A percentile compares a stretch with the other conserved stretches of the same genome.
Evolutionary conservation across 2,113 vertebrate genomes (phyloP).

Genomic region (Eira barbara): DNA sequence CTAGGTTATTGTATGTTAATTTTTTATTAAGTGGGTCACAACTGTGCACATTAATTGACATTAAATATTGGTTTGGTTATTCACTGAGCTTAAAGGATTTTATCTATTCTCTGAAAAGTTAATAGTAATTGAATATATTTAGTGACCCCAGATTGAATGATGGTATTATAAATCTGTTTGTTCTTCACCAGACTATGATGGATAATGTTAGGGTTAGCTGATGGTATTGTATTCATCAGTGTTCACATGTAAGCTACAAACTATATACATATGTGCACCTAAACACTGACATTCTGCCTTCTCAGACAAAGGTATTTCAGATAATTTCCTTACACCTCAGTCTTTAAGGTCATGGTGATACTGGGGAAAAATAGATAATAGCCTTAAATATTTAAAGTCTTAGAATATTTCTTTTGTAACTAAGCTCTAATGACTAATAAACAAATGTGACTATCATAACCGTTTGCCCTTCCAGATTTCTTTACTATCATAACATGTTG

Average conservation of each 20-base stretch:
- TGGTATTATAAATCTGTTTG: constrained; percentile 28
- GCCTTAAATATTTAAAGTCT: background rate
- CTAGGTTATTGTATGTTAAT: background rate
- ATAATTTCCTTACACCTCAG: background rate
- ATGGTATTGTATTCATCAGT: background rate
- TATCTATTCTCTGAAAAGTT: constrained; percentile 18
- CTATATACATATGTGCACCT: background rate
- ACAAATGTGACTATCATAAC: background rate
- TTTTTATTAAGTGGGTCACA: background rate
- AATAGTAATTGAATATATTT: constrained; percentile 15
- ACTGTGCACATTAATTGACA: background rate
- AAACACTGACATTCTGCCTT: background rate
- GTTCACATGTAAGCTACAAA: background rate
- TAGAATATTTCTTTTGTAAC: constrained; percentile 15
- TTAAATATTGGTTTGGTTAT: constrained; percentile 31
- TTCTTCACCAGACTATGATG: background rate
- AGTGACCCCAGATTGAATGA: background rate
- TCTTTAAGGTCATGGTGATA: background rate
- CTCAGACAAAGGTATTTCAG: constrained; percentile 3
- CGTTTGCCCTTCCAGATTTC: constrained; percentile 4
- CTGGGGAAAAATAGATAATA: background rate
- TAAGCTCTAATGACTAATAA: background rate
- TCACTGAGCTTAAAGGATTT: constrained; percentile 31
- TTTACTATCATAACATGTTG: background rate
- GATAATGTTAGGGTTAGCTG: constrained; percentile 14